Conservation (phyloP, 2,888 invertebrate species). For the Mycalesis mineus region DNA sequence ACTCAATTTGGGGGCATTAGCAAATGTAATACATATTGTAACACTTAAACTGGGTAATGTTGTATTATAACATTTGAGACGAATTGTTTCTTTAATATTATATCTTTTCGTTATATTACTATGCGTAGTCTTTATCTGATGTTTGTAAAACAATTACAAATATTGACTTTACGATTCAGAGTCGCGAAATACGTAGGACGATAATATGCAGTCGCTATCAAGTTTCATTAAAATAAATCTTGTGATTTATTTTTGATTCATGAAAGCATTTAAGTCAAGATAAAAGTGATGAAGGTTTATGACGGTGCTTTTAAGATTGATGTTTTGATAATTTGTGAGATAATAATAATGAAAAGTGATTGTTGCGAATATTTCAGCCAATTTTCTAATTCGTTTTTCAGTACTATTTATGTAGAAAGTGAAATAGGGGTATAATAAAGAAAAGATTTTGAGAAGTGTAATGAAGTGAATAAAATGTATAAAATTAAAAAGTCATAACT, state of each 20-base stretch:
- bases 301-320: not conserved
- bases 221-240: not conserved
- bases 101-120: not conserved
- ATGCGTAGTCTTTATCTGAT: not conserved
- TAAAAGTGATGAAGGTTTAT: not conserved
- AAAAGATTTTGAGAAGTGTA: not conserved
- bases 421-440: not conserved
- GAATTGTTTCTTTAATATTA: not conserved
- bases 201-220: not conserved
- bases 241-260: slow-evolving; percentile 1
- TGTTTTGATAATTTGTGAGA: not conserved
- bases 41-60: not conserved
- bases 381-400: not conserved
- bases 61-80: not conserved
- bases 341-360: slow-evolving; percentile 2
- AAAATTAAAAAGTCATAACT: not conserved
- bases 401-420: not conserved
- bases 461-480: not conserved
- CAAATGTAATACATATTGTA: not conserved
- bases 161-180: not conserved
- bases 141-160: not conserved
- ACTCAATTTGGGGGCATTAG: not conserved
- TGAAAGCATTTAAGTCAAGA: not conserved
- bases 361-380: not conserved
- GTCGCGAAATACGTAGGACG: not conserved